Conservation (phyloP, 1,140 invertebrate species). For the Holotrichia oblita region DNA sequence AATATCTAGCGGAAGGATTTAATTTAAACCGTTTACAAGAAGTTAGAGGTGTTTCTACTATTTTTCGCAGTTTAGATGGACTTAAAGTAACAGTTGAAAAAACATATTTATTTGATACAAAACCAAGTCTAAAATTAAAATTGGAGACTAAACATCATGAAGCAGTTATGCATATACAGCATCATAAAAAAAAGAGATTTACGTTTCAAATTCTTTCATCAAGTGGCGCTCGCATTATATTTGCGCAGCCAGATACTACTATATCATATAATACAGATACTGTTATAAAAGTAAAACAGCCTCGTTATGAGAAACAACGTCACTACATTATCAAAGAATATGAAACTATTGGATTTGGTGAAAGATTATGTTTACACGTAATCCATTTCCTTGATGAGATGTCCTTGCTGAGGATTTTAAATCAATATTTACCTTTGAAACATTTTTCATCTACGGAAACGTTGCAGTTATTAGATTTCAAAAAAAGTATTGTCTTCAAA, state of each 20-base stretch:
- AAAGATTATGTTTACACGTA: neutral
- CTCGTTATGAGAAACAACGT: neutral
- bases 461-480: neutral
- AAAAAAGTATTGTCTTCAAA: slow-evolving; percentile 17
- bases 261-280: neutral
- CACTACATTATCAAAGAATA: neutral
- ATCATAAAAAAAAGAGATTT: neutral
- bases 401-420: neutral
- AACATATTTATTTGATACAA: neutral
- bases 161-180: slow-evolving; percentile 4
- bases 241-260: neutral
- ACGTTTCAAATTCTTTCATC: neutral
- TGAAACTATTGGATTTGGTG: slow-evolving; percentile 11
- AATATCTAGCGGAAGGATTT: neutral
- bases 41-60: neutral
- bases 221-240: slow-evolving; percentile 14
- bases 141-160: neutral
- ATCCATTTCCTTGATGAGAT: slow-evolving; percentile 16
- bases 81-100: slow-evolving; percentile 28
- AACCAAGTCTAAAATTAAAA: slow-evolving; percentile 2
- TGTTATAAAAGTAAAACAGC: neutral
- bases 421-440: neutral
- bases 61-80: slow-evolving; percentile 27
- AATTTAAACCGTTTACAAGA: slow-evolving; percentile 12
- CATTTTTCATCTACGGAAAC: neutral